Percentiles rank a stretch among this genome's conserved stretches.
phyloP scores from a whole-genome alignment of 1,140 invertebrate species.

The Pemphigus obesinymphae region DNA sequence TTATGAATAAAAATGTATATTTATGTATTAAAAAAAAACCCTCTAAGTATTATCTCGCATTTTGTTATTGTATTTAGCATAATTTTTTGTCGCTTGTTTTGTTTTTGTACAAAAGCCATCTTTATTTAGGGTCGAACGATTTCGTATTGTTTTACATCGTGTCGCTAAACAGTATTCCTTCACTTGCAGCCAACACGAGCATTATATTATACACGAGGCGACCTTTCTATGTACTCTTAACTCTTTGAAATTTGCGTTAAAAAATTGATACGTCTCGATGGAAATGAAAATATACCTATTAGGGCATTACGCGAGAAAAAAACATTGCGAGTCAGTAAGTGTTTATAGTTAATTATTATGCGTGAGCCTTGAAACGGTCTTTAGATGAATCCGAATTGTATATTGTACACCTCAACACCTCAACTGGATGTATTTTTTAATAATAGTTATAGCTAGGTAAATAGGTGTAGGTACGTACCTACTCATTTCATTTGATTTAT shows the following conservation, averaged over 20 bases:
- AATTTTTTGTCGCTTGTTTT: background rate
- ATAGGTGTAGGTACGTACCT: too few relatives aligned
- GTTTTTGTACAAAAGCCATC: background rate
- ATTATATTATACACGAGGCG: background rate
- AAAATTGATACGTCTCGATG: background rate
- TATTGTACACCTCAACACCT: too few relatives aligned
- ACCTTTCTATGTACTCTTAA: background rate
- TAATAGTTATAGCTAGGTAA: too few relatives aligned
- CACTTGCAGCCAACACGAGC: background rate
- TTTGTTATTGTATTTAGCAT: background rate
- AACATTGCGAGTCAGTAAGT: background rate
- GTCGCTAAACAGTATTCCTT: too few relatives aligned
- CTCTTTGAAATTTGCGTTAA: background rate
- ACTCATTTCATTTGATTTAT: too few relatives aligned
- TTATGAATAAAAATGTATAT: background rate
- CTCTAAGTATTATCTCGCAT: background rate
- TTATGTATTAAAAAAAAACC: too few relatives aligned
- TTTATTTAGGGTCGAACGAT: background rate
- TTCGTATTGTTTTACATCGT: background rate
- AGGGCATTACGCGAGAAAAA: background rate
- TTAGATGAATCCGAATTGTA: too few relatives aligned
- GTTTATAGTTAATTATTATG: too few relatives aligned
- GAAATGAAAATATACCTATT: background rate
- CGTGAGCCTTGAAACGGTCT: too few relatives aligned
- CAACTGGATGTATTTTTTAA: too few relatives aligned